Evolutionary conservation across 2,888 invertebrate species (phyloP).

Genomic region (Drosophila affinis): DNA sequence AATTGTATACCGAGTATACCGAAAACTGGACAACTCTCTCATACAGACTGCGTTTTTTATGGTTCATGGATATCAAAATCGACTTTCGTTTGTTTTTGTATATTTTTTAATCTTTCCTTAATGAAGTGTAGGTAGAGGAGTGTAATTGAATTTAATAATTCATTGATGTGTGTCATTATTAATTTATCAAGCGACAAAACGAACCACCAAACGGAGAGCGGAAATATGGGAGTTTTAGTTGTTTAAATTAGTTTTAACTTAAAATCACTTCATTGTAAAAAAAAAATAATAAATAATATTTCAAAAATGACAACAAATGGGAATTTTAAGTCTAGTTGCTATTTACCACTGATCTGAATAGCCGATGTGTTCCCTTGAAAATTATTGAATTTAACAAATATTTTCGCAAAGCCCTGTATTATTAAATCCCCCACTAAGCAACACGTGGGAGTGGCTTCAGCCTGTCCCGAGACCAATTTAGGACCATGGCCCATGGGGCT

Average conservation of each 20-base stretch:
- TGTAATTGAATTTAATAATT: slow-evolving; percentile 35
- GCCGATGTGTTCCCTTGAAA: too few relatives aligned
- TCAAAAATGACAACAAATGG: too few relatives aligned
- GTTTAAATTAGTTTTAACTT: neutral
- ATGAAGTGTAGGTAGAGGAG: slow-evolving; percentile 28
- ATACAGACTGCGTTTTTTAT: slow-evolving; percentile 6
- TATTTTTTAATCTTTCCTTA: slow-evolving; percentile 19
- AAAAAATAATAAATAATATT: too few relatives aligned
- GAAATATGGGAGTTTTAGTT: neutral
- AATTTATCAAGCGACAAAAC: slow-evolving; percentile 11
- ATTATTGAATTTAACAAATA: neutral
- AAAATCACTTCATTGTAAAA: too few relatives aligned
- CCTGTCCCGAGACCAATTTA: slow-evolving; percentile 29
- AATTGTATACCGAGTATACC: slow-evolving; percentile 17
- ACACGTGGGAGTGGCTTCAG: slow-evolving; percentile 31
- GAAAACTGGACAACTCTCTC: slow-evolving; percentile 26
- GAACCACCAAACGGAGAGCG: neutral
- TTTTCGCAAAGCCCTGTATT: neutral
- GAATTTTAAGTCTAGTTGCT: too few relatives aligned
- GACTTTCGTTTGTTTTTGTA: slow-evolving; percentile 13
- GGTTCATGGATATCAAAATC: slow-evolving; percentile 29
- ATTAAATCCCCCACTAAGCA: slow-evolving; percentile 11
- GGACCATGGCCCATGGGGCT: slow-evolving; percentile 18
- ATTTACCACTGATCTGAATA: too few relatives aligned
- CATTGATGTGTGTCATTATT: slow-evolving; percentile 14